phyloP scores from a whole-genome alignment of 1,140 invertebrate species.

The Eumeta japonica region DNA sequence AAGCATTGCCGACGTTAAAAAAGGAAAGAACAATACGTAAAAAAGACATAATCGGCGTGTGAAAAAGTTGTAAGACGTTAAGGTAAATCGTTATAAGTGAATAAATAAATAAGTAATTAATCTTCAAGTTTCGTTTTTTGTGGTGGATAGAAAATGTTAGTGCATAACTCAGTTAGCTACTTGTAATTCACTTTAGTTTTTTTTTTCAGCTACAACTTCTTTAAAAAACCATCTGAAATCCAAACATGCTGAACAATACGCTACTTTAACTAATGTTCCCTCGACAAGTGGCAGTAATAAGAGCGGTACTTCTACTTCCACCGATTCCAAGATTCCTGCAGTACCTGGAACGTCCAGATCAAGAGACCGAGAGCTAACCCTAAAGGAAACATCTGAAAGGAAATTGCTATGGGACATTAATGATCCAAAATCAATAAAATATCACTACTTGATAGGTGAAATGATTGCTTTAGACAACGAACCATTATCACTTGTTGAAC shows the following conservation, averaged over 20 bases:
- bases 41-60: too few relatives aligned
- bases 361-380: slow-evolving; percentile 11
- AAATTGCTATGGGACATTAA: slow-evolving; percentile 17
- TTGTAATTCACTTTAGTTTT: too few relatives aligned
- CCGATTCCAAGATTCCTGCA: slow-evolving; percentile 10
- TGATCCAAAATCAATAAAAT: slow-evolving; percentile 18
- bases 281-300: slow-evolving; percentile 10
- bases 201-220: slow-evolving; percentile 16
- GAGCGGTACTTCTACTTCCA: slow-evolving; percentile 9
- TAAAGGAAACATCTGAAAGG: slow-evolving; percentile 14
- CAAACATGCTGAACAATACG: slow-evolving; percentile 15
- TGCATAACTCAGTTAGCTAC: too few relatives aligned
- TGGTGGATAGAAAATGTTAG: too few relatives aligned
- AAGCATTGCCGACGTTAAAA: too few relatives aligned
- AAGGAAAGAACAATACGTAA: too few relatives aligned
- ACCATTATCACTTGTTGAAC: slow-evolving; percentile 19
- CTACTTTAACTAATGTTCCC: slow-evolving; percentile 8
- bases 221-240: slow-evolving; percentile 17
- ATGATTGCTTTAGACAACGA: slow-evolving; percentile 23
- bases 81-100: too few relatives aligned
- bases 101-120: too few relatives aligned
- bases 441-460: slow-evolving; percentile 20
- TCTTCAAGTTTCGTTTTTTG: too few relatives aligned
- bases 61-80: too few relatives aligned
- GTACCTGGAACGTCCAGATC: slow-evolving; percentile 12